These are phyloP conservation scores for Lerista edwardsae DNA, from an alignment of 2,797 vertebrate species.

Conservation along the genomic window DNA sequence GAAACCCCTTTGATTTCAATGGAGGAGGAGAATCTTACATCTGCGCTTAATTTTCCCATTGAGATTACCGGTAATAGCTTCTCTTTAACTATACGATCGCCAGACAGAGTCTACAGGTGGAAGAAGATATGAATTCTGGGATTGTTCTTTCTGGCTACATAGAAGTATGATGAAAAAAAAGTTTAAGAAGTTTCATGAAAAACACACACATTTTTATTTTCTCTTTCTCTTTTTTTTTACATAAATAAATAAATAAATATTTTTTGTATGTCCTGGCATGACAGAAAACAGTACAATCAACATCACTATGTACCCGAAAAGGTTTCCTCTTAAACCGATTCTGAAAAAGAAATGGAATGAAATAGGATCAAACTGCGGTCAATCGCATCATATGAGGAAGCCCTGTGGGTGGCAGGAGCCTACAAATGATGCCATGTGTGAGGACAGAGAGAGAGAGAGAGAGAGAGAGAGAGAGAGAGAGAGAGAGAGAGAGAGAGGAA, in stretches of 20 bases:
- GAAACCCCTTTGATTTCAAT: not conserved
- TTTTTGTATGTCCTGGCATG: constrained; percentile 73
- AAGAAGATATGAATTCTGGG: not conserved
- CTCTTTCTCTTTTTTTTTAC: constrained; percentile 71
- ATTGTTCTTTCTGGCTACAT: not conserved
- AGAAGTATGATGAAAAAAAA: too few relatives aligned
- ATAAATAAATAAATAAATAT: constrained; percentile 99
- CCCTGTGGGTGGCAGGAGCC: not conserved
- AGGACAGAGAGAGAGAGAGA: not conserved
- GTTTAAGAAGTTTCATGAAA: not conserved
- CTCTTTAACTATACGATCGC: too few relatives aligned
- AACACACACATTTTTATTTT: constrained; percentile 29
- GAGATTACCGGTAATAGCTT: not conserved
- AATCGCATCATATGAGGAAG: not conserved
- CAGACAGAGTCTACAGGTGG: not conserved
- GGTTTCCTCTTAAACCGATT: not conserved
- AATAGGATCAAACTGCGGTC: not conserved
- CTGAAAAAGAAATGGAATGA: not conserved
- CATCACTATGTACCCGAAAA: constrained; percentile 52
- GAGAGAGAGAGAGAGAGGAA: not conserved
- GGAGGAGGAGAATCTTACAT: not conserved
- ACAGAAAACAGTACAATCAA: constrained; percentile 81
- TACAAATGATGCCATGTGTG: too few relatives aligned
- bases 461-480: not conserved
- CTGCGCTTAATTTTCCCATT: not conserved